Base-by-base conservation (phyloP, 2,888 invertebrate species). In the Metellina segmentata region DNA sequence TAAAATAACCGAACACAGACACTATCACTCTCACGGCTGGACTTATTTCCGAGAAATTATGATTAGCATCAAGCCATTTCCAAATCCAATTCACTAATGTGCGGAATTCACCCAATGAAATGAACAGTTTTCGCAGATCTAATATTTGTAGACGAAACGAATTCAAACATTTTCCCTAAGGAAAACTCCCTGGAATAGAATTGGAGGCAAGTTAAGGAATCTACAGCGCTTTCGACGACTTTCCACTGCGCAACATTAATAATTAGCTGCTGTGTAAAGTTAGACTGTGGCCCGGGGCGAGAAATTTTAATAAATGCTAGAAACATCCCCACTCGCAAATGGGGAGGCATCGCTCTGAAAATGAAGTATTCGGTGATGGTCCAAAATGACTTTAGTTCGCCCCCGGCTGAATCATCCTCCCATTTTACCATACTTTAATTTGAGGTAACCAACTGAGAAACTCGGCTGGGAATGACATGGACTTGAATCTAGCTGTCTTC, bases 261-360 rank as follows among this genome's bases (percentile, higher is more conserved):
- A 85, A 85, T 85, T 85, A 85, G 85, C 85, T 75, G 20, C 85
- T 85, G 75, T 52, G 20, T 34, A 16, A 53, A 74, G 85, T 85
- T 53, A 34, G 74, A 52, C 13, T 53, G 13, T 34, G 16, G 85
- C 74, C 74, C 74, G 52, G 9, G 72, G 85, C 85, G 61, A 85
- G 85, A 85, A 74, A 85, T 85, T 85, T 85, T 85, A 85, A 85
- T 85, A 85, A 85, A 85, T 53, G 74, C 13, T 74, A 34, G 34
- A n/a, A 13, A 74, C 34, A 34, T 34, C 34, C 34, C 34, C 34
- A 34, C 34, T 34, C 34, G 34, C 34, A 4, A 34, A 34, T 34
- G 4, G 1, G 4, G 34, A 34, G 34, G 34, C 34, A 34, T 34
- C 34, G 34, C 34, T 34, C 34, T 34, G 34, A 34, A 34, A 34